Conservation (phyloP, 2,113 vertebrate genomes). For the Craseonycteris thonglongyai region DNA sequence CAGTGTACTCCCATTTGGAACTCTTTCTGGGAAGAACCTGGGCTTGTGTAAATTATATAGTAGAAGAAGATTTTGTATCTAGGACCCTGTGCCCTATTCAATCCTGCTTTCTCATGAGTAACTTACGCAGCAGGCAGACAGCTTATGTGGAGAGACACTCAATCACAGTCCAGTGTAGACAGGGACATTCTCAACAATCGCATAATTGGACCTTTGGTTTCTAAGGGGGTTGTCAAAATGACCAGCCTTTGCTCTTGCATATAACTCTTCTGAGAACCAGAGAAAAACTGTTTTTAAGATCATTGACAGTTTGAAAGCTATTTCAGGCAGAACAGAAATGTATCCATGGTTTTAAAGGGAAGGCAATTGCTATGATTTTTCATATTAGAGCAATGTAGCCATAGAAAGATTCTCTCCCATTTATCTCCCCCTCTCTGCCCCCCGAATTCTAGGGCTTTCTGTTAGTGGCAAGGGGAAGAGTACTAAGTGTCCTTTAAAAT, state of each 20-base stretch:
- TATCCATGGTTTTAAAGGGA: not conserved
- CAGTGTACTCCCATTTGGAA: not conserved
- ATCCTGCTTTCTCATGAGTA: not conserved
- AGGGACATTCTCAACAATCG: not conserved
- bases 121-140: not conserved
- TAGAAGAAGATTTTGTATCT: not conserved
- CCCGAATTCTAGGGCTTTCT: constrained; percentile 1
- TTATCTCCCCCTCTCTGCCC: not conserved
- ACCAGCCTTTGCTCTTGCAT: not conserved
- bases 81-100: not conserved
- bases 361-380: not conserved
- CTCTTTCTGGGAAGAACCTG: not conserved
- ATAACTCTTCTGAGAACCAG: not conserved
- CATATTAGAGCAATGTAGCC: not conserved
- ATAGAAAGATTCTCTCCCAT: not conserved
- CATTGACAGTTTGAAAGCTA: constrained; percentile 23
- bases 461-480: not conserved
- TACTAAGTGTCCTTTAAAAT: not conserved
- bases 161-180: not conserved
- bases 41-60: not conserved
- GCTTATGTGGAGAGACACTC: not conserved
- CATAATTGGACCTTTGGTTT: not conserved
- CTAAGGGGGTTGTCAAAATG: not conserved
- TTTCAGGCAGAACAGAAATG: not conserved
- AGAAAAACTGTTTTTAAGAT: constrained; percentile 5